Evolutionary conservation across 2,113 vertebrate species (phyloP), one percentile per base, ranked within the genome.

Genomic region (Bufo gargarizans): DNA sequence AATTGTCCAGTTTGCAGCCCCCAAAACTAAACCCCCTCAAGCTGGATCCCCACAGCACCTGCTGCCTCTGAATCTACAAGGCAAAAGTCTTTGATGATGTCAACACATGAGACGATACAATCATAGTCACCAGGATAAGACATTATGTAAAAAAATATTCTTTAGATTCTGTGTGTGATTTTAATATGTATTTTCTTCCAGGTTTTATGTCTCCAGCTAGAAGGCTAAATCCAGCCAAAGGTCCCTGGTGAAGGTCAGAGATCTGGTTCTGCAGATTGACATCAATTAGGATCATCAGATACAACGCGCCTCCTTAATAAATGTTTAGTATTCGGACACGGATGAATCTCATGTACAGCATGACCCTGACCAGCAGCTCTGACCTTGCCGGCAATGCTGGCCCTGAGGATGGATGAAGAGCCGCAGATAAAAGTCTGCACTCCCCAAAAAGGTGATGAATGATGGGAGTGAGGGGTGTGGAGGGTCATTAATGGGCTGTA

Each of bases 201-300:
- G 17, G 9, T 50, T 49, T 53, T 4, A 50, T n/a, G n/a, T 78
- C 20, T 80, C 11, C 22, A 33, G 72, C 16, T 50, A 33, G n/a
- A 58, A 22, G 43, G 77, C 6, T 56, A 56, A 58, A 56, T 79
- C 58, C 77, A 79, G 12, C 20, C 53, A 49, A 63, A 67, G 80
- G 80, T 82, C 80, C 19, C 4, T 11, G 45, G 43, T 82, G 80
- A 82, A 82, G 80, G 80, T 82, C 80, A 65, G 59, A 11, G 80
- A 82, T 82, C 80, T 20, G 79, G 33, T 63, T 58, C 79, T 6
- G 80, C 59, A 82, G 59, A 82, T 45, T 82, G 61, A 82, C 80
- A 82, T 63, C 80, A 82, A 82, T 82, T 82, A 67, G 80, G 45
- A 65, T 67, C 59, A 82, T 82, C 9, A 67, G 50, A 50, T 47